Conservation (phyloP, 1,140 invertebrate species). For the Temnothorax curvispinosus region DNA sequence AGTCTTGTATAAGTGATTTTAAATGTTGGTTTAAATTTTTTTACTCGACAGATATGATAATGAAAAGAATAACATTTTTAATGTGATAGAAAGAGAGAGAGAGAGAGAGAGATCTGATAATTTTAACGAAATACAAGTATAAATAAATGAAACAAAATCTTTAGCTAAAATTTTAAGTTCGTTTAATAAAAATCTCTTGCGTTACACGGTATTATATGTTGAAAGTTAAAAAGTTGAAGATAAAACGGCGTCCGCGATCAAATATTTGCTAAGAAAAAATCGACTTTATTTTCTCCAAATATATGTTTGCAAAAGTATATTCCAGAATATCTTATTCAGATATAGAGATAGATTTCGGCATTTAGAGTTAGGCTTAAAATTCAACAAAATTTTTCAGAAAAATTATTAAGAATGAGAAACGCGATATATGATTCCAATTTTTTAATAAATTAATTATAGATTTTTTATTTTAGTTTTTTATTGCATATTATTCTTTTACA, state of each 20-base stretch:
- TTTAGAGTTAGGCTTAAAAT: background rate
- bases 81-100: background rate
- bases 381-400: background rate
- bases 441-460: background rate
- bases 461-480: constrained; percentile 7
- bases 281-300: background rate
- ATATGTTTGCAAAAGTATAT: background rate
- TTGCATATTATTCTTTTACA: background rate
- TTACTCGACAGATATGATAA: no score
- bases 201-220: background rate
- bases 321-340: background rate
- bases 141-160: background rate
- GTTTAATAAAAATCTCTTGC: background rate
- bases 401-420: background rate
- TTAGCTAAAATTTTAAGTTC: background rate
- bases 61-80: background rate
- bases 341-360: background rate
- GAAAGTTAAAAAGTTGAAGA: background rate
- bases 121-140: background rate
- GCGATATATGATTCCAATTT: background rate
- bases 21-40: no score
- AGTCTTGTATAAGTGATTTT: constrained; percentile 27
- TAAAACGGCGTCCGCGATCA: background rate
- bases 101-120: background rate
- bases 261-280: constrained; percentile 23